A percentile compares a stretch with the other conserved stretches of the same genome.
phyloP scores from a whole-genome alignment of 2,113 vertebrate genomes.

The Xiphias gladius region DNA sequence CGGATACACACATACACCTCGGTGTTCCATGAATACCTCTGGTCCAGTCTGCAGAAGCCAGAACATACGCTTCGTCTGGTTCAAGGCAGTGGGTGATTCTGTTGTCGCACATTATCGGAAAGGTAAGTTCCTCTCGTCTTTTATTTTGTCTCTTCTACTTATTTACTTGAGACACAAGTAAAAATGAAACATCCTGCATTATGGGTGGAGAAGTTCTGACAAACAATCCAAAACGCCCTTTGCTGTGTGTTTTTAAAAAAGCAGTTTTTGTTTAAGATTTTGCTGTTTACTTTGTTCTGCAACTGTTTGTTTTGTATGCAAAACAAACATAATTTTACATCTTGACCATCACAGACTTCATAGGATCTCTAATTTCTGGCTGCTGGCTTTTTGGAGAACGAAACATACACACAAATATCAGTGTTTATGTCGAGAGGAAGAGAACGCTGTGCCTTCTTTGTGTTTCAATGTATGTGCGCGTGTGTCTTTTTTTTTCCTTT shows the following conservation, averaged over 20 bases:
- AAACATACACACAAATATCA: background rate
- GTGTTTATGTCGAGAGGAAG: background rate
- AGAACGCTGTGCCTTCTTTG: constrained; percentile 12
- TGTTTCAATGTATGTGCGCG: constrained; percentile 22
- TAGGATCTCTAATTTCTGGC: background rate
- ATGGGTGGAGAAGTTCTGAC: background rate
- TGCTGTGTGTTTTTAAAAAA: background rate
- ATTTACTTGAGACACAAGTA: background rate
- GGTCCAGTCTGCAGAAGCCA: constrained; percentile 25
- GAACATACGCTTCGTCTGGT: constrained; percentile 4
- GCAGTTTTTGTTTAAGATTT: background rate
- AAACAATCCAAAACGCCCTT: background rate
- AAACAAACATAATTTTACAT: background rate
- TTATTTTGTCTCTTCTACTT: background rate
- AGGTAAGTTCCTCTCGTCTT: constrained; percentile 17
- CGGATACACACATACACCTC: constrained; percentile 16
- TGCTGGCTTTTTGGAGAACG: constrained; percentile 3
- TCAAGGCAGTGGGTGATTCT: background rate
- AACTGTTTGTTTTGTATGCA: background rate
- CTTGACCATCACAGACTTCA: background rate
- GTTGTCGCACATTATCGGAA: background rate
- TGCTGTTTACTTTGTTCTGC: background rate
- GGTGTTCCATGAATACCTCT: background rate
- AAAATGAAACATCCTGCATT: background rate
- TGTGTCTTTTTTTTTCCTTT: constrained; percentile 15